Evolutionary conservation across 1,140 invertebrate species (phyloP), one percentile per base, ranked within the genome.

Genomic region (Drosophila suzukii): DNA sequence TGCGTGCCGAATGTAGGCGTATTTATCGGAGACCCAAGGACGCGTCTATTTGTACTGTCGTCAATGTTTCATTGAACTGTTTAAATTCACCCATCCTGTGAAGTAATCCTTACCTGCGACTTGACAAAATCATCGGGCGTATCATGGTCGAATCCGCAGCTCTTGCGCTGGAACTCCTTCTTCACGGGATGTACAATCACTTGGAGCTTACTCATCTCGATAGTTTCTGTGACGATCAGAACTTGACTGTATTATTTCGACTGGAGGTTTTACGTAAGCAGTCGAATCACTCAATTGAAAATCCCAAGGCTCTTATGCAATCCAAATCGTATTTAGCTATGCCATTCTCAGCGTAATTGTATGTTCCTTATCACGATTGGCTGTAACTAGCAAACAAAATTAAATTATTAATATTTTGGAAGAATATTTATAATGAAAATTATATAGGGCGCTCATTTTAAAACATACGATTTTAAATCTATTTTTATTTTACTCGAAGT

Each of bases 101-200:
- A 43, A 34, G 10, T 24, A 53, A 34, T 47, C 51, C 78, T 92
- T 71, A 92, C 91, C 78, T 92, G 91, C 4, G 91, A 92, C 57
- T 90, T 92, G 30, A 92, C 88, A 60, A 92, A 92, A 58, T 92
- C 91, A 77, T 92, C 85, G 56, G 91, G 81, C 11, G 91, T 78
- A 62, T 84, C 68, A 57, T 92, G 91, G 58, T 92, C 84, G 27
- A 92, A 92, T 7, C 91, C 91, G 59, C 91, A 92, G 24, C 78
- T 76, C 11, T 91, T 89, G 7, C 79, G 61, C 20, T 77, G 62
- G 51, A 92, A 84, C 54, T 92, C 91, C 56, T 92, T 92, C 54
- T 71, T 81, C 5, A 92, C 88, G n/a, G 91, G 88, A 54, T 90
- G 84, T 6, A 90, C 72, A 41, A 92, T 75, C 47, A 73, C 74